Evolutionary conservation across 2,113 vertebrate genomes (phyloP), one percentile per base, ranked within the genome.

Genomic region (Girardinichthys multiradiatus): DNA sequence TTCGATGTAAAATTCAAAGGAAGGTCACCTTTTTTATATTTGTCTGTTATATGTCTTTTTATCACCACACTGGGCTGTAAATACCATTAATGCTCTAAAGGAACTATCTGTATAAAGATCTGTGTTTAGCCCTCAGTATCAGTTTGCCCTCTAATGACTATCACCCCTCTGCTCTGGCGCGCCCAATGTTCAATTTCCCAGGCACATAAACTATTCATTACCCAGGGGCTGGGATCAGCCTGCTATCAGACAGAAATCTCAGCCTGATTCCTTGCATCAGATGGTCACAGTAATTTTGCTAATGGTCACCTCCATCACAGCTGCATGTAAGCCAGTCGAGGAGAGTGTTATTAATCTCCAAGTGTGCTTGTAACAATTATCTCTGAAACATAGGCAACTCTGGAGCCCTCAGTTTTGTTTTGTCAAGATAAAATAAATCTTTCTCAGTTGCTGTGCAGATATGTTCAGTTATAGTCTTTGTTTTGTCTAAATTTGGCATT

Each of bases 111-210:
- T 76, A 73, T 72, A 75, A 79, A 89, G 63, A 89, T 88, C 80
- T 84, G 78, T 76, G 79, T 83, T 80, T 84, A 82, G 85, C 87
- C 79, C 35, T 79, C 61, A 62, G 79, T 84, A 80, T 88, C 84
- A 78, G 73, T 84, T 79, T 77, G 60, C 68, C 79, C 30, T 76
- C 77, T 88, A 86, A 86, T 89, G 88, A 87, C 77, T 69, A 71
- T 39, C 42, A 33, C 58, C 60, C 58, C 77, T 81, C 72, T 74
- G 63, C 75, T 69, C 48, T 35, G 48, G 13, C 76, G 64, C 73
- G 1, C 33, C 65, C 77, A 84, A 59, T 84, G 86, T 81, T 83
- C 84, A 89, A 76, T 90, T 84, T 89, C 72, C 78, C 54, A 68
- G 62, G 58, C 68, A 54, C 83, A 82, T 83, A 83, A 84, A 84